Evolutionary conservation across 2,888 invertebrate species (phyloP).

Genomic region (Yponomeuta sedellus): DNA sequence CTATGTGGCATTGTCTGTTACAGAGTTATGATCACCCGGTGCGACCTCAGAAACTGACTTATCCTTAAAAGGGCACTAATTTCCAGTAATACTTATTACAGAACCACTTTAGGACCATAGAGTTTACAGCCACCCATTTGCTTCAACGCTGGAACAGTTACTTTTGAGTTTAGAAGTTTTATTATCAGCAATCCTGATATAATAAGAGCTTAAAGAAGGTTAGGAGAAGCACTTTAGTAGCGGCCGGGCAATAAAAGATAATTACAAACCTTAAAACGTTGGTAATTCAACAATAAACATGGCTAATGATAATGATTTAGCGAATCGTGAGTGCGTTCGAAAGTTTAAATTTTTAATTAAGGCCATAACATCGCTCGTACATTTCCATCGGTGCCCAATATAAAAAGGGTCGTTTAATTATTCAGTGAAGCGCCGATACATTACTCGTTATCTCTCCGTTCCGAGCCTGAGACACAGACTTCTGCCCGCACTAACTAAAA

Average conservation of each 20-base stretch:
- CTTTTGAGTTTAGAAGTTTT: not conserved
- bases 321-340: conserved; percentile 12
- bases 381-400: conserved; percentile 40
- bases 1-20: conserved; percentile 9
- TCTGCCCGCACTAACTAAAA: conserved; percentile 53
- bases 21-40: conserved; percentile 18
- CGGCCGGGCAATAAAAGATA: not conserved
- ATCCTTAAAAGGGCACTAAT: conserved; percentile 16
- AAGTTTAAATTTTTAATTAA: conserved; percentile 50
- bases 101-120: conserved; percentile 8
- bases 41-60: conserved; percentile 20
- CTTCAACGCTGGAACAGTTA: conserved; percentile 1
- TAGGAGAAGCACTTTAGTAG: conserved; percentile 3
- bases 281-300: conserved; percentile 12
- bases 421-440: conserved; percentile 59
- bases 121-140: conserved; percentile 7
- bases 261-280: not conserved
- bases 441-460: conserved; percentile 60
- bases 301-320: conserved; percentile 9
- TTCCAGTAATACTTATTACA: conserved; percentile 14
- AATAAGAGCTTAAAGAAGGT: not conserved
- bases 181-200: conserved; percentile 10
- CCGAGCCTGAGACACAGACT: conserved; percentile 43
- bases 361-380: conserved; percentile 40
- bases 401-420: conserved; percentile 67